Evolutionary conservation across 92 coral and sea anemone genomes (phyloP), one percentile per base, ranked within the genome.

Genomic region (Porites lobata): DNA sequence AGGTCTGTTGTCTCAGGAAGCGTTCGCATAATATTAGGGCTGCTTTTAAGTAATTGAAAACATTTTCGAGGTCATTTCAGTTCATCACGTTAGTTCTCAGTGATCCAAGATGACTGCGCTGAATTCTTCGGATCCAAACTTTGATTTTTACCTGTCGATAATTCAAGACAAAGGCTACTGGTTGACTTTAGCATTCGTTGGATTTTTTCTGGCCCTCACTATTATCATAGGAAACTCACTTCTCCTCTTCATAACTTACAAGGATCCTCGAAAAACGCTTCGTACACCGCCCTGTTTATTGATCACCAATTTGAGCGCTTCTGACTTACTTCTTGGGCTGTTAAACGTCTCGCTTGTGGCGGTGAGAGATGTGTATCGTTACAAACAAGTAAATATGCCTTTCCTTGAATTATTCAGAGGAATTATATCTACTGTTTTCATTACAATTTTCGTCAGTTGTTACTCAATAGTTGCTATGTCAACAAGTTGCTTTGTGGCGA

Each of bases 381-480:
- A 1, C 13, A 24, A 22, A 5, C 61, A 47, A 21, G 47, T 21
- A 21, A 74, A 21, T 52, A 65, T 79, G 71, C 84, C 84, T 12
- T 77, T n/a, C 10, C 21, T 61, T 5, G 14, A 8, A 14, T 21
- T 29, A 14, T 56, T 77, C 10, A 79, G 18, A 12, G 75, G 74
- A 20, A 9, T 65, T 20, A 52, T 64, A 20, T 19, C 64, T 43
- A 72, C 59, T 50, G 59, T 69, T 11, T 21, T 84, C 3, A 76
- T 51, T 3, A 11, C 85, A 17, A 56, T 89, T 14, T 89, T 78
- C 70, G 89, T 83, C 0, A 89, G 80, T 65, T 78, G 81, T 43
- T 21, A 76, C 38, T 75, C 92, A 8, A 89, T 89, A 47, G 73
- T 81, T 1, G 80, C 85, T 9, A 59, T 89, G 22, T 84, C 92